Base-by-base conservation (phyloP, 1,140 invertebrate genomes). In the Drosophila nannoptera region DNA sequence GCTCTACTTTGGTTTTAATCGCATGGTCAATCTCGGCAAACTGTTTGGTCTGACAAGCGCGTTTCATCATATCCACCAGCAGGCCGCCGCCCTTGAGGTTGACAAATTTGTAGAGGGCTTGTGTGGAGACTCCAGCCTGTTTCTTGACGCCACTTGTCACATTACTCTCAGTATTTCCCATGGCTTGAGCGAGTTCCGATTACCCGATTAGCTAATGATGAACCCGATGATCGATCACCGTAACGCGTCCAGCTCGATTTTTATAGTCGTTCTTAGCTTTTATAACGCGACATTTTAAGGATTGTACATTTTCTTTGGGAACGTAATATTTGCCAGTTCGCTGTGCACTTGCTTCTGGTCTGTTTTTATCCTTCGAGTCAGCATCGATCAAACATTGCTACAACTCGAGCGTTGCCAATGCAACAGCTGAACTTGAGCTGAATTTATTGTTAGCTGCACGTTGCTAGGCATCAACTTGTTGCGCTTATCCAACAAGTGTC, bases 101-200 rank as follows among this genome's bases (percentile, higher is more conserved):
- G 0, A 96, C 93, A 50, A 97, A 90, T 88, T 96, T 95, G 84
- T 97, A 97, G 65, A 97, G 92, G 53, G 94, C 91, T 82, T 95
- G 93, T 8, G 93, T 93, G 1, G 94, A 94, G 9, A 94, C 94
- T 35, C 95, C 96, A 0, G 96, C 96, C 88, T 97, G 96, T 73
- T 97, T 97, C 89, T 97, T 97, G 0, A 97, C 96, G 52, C 95
- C 95, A 89, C 95, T 96, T 0, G 95, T 95, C 7, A 97, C 96
- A 90, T 97, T 97, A 80, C 96, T 97, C 80, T 97, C 95, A 3
- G 96, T 96, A 92, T 97, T 97, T 81, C 96, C 96, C 96, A 97
- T 97, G 53, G 35, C 49, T 50, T 40, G n/a, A 29, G 7, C 29
- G 31, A 7, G 31, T 56, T 31, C 54, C 33, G 40, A 16, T 16